A percentile compares a stretch with the other conserved stretches of the same genome.
Conservation (phyloP, 2,113 vertebrate species). For the Microtus ochrogaster region DNA sequence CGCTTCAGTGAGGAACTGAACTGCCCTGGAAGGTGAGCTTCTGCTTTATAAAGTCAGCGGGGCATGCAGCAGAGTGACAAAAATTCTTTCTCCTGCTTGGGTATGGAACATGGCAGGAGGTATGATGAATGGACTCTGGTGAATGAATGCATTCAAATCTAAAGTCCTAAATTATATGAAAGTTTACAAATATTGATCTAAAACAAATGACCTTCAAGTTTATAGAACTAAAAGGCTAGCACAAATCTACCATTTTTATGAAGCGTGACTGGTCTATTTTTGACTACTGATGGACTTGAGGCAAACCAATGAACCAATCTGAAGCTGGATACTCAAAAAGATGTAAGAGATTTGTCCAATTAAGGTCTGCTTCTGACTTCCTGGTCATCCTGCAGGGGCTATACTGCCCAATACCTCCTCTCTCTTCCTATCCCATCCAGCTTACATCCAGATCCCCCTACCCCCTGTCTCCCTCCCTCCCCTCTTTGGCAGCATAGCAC, state of each 20-base stretch:
- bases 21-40: neutral
- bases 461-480: too few species aligned
- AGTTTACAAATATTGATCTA: neutral
- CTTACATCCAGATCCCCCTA: too few species aligned
- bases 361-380: neutral
- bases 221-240: neutral
- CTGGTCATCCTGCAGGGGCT: too few species aligned
- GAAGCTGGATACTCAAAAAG: neutral
- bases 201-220: neutral
- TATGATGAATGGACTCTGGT: neutral
- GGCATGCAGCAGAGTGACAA: neutral
- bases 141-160: neutral
- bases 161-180: neutral
- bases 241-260: neutral
- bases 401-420: too few species aligned
- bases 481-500: too few species aligned
- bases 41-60: neutral
- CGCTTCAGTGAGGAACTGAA: neutral
- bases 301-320: neutral
- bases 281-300: neutral
- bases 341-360: neutral
- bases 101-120: neutral
- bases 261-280: neutral
- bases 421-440: too few species aligned
- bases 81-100: neutral